Evolutionary conservation across 2,113 vertebrate species (phyloP), one percentile per base, ranked within the genome.

Genomic region (Apeltes quadracus): DNA sequence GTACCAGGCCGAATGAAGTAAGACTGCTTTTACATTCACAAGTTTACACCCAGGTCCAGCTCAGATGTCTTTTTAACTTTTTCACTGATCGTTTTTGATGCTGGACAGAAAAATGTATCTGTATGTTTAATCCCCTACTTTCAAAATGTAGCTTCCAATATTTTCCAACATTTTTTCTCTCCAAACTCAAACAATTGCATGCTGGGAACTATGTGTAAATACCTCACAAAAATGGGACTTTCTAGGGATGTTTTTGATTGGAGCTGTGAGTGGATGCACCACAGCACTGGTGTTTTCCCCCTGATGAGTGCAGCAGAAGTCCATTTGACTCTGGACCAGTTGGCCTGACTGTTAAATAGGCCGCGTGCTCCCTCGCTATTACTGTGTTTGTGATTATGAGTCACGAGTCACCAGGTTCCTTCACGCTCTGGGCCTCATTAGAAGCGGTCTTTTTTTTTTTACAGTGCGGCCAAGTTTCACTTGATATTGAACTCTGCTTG

Each of bases 261-360:
- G 11, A 32, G 65, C 22, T 22, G 69, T 22, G n/a, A 44, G 34
- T 56, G 44, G 39, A 55, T 55, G 61, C 44, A 63, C 1, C 56
- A 63, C 46, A 32, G 58, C 44, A 25, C n/a, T 73, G 55, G 64
- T 73, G 46, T 74, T 72, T 72, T 61, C 62, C 44, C 55, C 61
- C 70, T 61, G 41, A 76, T 85, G 58, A 66, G 68, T 81, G 64
- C 68, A 73, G 75, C 56, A 72, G 81, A 86, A 82, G 74, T 59
- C 77, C 36, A 22, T 67, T 74, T 75, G 75, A 86, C 84, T 82
- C 39, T n/a, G 74, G 76, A 82, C 83, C 82, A 79, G 78, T 85
- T 88, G 82, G 88, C 70, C 78, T 64, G 78, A 84, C 77, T 75
- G 76, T 69, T 53, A 90, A 87, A 75, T 88, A 82, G 88, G 88